These are phyloP conservation scores for Nymphalis polychloros DNA, from an alignment of 2,888 invertebrate genomes.

Conservation along the genomic window DNA sequence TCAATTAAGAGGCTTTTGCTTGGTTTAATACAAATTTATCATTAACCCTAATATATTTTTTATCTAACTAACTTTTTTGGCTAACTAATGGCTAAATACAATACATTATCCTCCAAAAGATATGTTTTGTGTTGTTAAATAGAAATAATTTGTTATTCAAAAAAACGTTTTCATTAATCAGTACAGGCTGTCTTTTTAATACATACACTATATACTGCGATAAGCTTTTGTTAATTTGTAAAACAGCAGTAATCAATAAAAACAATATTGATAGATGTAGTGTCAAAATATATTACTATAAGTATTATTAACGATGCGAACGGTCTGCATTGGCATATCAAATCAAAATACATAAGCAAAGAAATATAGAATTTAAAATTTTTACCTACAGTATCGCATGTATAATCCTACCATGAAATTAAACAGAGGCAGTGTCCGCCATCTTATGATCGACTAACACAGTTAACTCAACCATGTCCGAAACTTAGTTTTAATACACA, in stretches of 20 bases:
- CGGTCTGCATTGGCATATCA: background rate
- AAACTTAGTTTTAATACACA: conserved; percentile 34
- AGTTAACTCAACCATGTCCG: conserved; percentile 32
- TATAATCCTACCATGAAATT: conserved; percentile 28
- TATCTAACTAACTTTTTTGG: too few species aligned
- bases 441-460: conserved; percentile 43
- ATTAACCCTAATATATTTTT: too few species aligned
- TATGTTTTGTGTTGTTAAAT: too few species aligned
- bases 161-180: too few species aligned
- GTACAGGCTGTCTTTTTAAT: too few species aligned
- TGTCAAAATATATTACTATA: background rate
- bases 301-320: background rate
- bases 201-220: too few species aligned
- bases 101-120: too few species aligned
- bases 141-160: too few species aligned
- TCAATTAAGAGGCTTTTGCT: too few species aligned
- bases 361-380: background rate
- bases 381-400: background rate
- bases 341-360: background rate
- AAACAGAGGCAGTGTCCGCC: conserved; percentile 43
- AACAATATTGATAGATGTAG: background rate
- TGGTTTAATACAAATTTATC: too few species aligned
- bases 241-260: background rate
- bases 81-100: too few species aligned
- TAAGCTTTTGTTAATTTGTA: background rate